These are phyloP conservation scores for Philonicus albiceps DNA, from an alignment of 2,888 invertebrate genomes.

Conservation along the genomic window DNA sequence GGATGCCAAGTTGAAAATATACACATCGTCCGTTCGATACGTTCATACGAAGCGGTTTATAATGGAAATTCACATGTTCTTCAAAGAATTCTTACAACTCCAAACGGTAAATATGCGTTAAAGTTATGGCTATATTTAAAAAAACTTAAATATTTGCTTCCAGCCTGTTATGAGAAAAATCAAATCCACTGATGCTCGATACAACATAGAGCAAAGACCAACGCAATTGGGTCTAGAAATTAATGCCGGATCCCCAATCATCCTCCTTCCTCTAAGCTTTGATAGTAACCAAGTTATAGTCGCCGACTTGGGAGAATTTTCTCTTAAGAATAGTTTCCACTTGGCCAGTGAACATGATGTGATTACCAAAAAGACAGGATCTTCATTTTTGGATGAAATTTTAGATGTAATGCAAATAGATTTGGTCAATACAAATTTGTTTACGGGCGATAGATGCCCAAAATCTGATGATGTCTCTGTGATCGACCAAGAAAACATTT, in stretches of 20 bases:
- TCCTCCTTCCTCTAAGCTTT: constrained; percentile 86
- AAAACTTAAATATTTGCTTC: constrained; percentile 33
- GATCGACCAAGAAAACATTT: constrained; percentile 47
- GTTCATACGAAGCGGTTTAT: constrained; percentile 95
- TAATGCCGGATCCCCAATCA: constrained; percentile 73
- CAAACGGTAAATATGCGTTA: constrained; percentile 72
- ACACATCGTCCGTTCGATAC: constrained; percentile 91
- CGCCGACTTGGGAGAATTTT: constrained; percentile 80
- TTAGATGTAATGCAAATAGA: constrained; percentile 73
- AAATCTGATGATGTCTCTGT: constrained; percentile 47
- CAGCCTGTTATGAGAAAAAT: constrained; percentile 60
- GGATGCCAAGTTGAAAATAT: constrained; percentile 65
- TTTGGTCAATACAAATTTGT: constrained; percentile 74
- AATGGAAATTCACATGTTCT: constrained; percentile 86
- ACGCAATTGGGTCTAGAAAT: constrained; percentile 60
- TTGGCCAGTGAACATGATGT: constrained; percentile 65
- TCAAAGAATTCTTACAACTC: constrained; percentile 82
- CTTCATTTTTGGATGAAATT: constrained; percentile 55
- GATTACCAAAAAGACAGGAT: constrained; percentile 54
- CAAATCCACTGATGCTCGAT: constrained; percentile 56
- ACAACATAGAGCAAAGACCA: constrained; percentile 54
- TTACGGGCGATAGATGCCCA: constrained; percentile 66
- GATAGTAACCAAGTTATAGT: constrained; percentile 79
- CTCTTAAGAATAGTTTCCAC: constrained; percentile 79
- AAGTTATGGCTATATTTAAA: neutral